Base-by-base conservation (phyloP, 2,797 vertebrate genomes). In the Xyrichtys novacula region DNA sequence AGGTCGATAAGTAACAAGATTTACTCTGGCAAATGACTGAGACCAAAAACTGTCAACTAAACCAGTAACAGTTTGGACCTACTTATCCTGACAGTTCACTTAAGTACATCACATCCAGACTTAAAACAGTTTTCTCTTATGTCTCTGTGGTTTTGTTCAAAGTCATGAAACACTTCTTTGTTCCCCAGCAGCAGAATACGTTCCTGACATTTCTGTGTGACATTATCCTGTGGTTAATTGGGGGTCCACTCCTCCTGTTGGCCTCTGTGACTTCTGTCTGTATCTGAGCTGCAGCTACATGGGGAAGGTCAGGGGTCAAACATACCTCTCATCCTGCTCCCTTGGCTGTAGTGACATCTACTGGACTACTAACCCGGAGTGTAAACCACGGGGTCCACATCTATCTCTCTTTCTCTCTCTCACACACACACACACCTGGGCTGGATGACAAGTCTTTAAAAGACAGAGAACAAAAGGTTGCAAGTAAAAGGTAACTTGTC, bases 281-380 rank as follows among this genome's bases (percentile, higher is more conserved):
- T 47, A 68, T 82, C 74, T 34, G 42, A 50, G 59, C 56, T 28
- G 63, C 10, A 44, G 15, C 46, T 26, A 59, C 65, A 68, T 1
- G 25, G 58, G 22, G 67, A 78, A 83, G 90, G 88, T 88, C 88
- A 71, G 71, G 59, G 90, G 87, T 91, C 86, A 91, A 78, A 66
- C 36, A 55, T 66, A 80, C 25, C 69, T 88, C 77, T 65, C 4
- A 23, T 74, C 74, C 60, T 52, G 84, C 85, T 89, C 69, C 90
- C 86, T 88, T 88, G 91, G 87, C 84, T 93, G 90, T 60, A 94
- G 91, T 93, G 93, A 94, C 94, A 93, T 92, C 94, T 95, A 81
- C 93, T 93, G 94, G 93, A 90, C 88, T 91, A 67, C 65, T 38
- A 71, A 64, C 69, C 78, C 61, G 47, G 55, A 73, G 52, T 56